Evolutionary conservation across 1,140 invertebrate species (phyloP).

Genomic region (Anthonomus grandis): DNA sequence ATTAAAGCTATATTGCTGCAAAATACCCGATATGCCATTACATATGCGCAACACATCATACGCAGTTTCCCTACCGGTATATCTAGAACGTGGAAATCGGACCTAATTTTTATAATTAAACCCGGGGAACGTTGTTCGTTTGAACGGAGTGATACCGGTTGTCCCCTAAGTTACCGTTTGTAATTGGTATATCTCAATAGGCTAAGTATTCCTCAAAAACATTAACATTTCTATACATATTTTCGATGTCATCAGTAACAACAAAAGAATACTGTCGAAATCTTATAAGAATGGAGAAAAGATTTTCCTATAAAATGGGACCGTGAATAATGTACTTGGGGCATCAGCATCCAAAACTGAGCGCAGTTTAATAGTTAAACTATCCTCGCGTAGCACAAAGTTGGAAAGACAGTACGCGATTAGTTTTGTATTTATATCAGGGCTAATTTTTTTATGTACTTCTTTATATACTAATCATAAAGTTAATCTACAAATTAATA

Average conservation of each 20-base stretch:
- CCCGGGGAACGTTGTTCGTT: slow-evolving; percentile 38
- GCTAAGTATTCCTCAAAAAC: slow-evolving; percentile 33
- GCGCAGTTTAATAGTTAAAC: no score
- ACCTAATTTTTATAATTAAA: slow-evolving; percentile 32
- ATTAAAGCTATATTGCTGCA: slow-evolving; percentile 10
- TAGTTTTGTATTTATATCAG: slow-evolving; percentile 5
- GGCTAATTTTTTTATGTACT: background rate
- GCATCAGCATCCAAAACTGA: background rate
- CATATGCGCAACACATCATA: slow-evolving; percentile 25
- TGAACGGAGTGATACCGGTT: slow-evolving; percentile 35
- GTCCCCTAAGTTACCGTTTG: slow-evolving; percentile 43
- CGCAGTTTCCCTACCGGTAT: slow-evolving; percentile 39
- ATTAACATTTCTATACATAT: slow-evolving; percentile 51
- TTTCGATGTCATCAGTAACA: slow-evolving; percentile 43
- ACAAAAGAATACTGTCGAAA: slow-evolving; percentile 35
- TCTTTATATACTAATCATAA: background rate
- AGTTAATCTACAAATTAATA: background rate
- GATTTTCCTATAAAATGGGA: slow-evolving; percentile 43
- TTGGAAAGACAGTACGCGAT: no score
- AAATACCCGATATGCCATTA: slow-evolving; percentile 29
- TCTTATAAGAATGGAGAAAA: slow-evolving; percentile 35
- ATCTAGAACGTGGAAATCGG: slow-evolving; percentile 51
- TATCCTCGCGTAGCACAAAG: no score
- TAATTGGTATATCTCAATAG: slow-evolving; percentile 19
- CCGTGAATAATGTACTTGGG: slow-evolving; percentile 31